These are phyloP conservation scores for Acleris emargana DNA, from an alignment of 2,888 invertebrate genomes.

Conservation along the genomic window DNA sequence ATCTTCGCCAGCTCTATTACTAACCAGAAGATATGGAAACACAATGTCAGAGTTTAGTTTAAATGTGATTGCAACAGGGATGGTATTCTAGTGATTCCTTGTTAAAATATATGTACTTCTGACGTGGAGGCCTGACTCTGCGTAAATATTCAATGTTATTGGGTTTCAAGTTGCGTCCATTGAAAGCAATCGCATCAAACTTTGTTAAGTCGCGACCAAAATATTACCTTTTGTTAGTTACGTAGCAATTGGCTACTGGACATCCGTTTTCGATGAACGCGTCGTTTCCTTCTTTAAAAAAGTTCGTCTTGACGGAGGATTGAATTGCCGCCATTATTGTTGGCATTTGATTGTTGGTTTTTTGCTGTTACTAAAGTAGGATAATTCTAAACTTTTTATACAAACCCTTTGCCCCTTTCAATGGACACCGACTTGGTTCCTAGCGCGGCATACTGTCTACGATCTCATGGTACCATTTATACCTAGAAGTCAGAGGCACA, in stretches of 20 bases:
- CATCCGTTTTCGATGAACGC: constrained; percentile 68
- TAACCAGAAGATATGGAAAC: constrained; percentile 61
- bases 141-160: constrained; percentile 50
- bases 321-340: too few species aligned
- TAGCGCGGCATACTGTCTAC: too few species aligned
- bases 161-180: constrained; percentile 57
- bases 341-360: too few species aligned
- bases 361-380: too few species aligned
- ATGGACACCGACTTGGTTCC: too few species aligned
- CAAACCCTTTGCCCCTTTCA: too few species aligned
- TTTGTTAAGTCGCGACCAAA: constrained; percentile 55
- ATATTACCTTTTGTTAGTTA: constrained; percentile 56
- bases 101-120: constrained; percentile 70
- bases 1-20: constrained; percentile 51
- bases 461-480: too few species aligned
- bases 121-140: constrained; percentile 52
- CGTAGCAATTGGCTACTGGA: constrained; percentile 63
- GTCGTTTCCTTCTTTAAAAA: constrained; percentile 58
- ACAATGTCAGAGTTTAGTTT: constrained; percentile 71
- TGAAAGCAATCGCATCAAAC: constrained; percentile 69
- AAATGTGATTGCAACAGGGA: constrained; percentile 55
- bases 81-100: constrained; percentile 71
- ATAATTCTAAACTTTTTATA: too few species aligned
- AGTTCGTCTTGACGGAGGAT: too few species aligned
- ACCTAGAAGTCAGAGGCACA: too few species aligned